Evolutionary conservation across 2,797 vertebrate genomes (phyloP).

Genomic region (Iguana delicatissima): DNA sequence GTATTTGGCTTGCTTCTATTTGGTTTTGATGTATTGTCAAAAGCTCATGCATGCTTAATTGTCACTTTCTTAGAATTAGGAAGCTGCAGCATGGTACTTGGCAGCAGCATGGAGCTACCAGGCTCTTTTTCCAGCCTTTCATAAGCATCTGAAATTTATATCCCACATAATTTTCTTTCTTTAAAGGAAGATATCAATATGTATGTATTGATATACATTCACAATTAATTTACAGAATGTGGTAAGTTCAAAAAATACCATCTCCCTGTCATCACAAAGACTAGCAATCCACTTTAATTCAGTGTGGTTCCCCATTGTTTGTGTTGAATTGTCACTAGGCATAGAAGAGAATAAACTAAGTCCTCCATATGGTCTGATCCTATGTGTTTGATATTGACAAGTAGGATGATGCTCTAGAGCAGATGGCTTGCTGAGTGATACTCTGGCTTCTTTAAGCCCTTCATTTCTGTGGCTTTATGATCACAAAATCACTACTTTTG

Average conservation of each 20-base stretch:
- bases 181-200: neutral
- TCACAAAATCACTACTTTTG: neutral
- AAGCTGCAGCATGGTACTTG: conserved; percentile 62
- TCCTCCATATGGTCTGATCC: neutral
- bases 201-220: too few species aligned
- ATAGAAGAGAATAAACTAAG: neutral
- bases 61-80: conserved; percentile 68
- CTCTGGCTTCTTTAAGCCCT: neutral
- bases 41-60: conserved; percentile 67
- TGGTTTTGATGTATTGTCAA: conserved; percentile 44
- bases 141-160: conserved; percentile 44
- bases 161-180: neutral
- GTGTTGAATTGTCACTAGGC: neutral
- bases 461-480: neutral
- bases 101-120: conserved; percentile 46
- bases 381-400: neutral
- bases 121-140: neutral
- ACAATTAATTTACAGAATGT: neutral
- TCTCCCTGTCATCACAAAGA: neutral
- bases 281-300: neutral
- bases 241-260: neutral
- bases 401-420: neutral
- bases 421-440: neutral
- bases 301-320: neutral
- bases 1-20: conserved; percentile 49